Percentiles rank a stretch among this genome's conserved stretches.
Evolutionary conservation across 2,113 vertebrate species (phyloP).

Genomic region (Chloebia gouldiae): DNA sequence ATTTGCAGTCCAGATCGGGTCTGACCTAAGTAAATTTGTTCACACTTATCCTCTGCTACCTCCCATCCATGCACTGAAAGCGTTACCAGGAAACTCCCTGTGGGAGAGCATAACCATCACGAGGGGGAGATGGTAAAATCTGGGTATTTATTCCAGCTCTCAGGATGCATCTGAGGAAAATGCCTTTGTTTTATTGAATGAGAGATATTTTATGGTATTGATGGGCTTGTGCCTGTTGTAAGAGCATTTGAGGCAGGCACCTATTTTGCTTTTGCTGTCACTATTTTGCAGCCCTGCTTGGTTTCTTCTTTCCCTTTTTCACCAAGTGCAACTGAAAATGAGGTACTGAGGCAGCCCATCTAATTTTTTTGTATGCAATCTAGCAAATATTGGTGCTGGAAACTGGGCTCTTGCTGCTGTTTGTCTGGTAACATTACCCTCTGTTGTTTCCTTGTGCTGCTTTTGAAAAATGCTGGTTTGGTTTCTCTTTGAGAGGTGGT

Average conservation of each 20-base stretch:
- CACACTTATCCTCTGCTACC: not conserved
- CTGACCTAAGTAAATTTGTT: not conserved
- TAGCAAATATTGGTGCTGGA: slow-evolving; percentile 35
- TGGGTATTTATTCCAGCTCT: not conserved
- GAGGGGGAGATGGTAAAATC: not conserved
- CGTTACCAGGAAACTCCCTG: not conserved
- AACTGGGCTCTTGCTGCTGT: slow-evolving; percentile 6
- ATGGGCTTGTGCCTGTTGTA: not conserved
- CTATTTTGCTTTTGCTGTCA: not conserved
- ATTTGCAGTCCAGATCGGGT: not conserved
- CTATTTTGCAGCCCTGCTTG: not conserved
- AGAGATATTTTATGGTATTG: not conserved
- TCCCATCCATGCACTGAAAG: not conserved
- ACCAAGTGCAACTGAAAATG: not conserved
- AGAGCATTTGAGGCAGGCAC: not conserved
- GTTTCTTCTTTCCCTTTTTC: not conserved
- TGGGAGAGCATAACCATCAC: not conserved
- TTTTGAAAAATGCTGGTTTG: slow-evolving; percentile 14
- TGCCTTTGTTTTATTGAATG: not conserved
- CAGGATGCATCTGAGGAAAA: not conserved
- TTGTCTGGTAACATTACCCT: slow-evolving; percentile 27
- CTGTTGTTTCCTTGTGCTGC: slow-evolving; percentile 34
- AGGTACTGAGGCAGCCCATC: not conserved
- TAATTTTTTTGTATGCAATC: not conserved
- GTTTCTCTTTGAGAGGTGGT: slow-evolving; percentile 15